Conservation (phyloP, 2,797 vertebrate genomes). For the Gephyroberyx darwinii region DNA sequence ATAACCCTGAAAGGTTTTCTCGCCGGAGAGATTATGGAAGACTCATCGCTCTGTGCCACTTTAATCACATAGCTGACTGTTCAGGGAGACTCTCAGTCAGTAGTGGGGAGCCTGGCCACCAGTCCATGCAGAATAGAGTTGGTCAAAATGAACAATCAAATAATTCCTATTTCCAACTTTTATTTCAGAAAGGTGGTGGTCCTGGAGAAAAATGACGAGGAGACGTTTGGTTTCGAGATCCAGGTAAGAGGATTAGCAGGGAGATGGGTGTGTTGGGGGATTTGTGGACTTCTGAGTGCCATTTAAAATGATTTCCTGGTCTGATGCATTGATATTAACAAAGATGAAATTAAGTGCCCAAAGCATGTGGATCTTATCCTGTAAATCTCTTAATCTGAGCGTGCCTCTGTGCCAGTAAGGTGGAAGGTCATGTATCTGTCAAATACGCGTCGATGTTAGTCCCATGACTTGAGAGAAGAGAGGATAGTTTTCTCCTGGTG, state of each 20-base stretch:
- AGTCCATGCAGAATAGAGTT: no score
- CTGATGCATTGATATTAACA: neutral
- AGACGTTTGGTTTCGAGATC: constrained; percentile 96
- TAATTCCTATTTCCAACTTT: constrained; percentile 19
- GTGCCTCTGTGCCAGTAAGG: constrained; percentile 3
- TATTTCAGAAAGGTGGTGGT: constrained; percentile 86
- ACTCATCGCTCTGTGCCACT: neutral
- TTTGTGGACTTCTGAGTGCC: neutral
- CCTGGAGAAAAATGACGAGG: constrained; percentile 89
- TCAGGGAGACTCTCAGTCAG: neutral
- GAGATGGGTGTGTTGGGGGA: neutral
- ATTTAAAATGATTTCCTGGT: constrained; percentile 49
- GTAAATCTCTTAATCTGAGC: constrained; percentile 48
- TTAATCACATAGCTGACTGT: neutral
- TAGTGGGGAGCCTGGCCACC: neutral
- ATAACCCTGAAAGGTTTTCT: constrained; percentile 14
- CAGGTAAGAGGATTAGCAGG: constrained; percentile 84
- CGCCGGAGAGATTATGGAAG: neutral
- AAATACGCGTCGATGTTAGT: constrained; percentile 26
- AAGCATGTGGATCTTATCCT: constrained; percentile 16
- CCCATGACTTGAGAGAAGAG: constrained; percentile 52
- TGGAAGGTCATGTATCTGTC: constrained; percentile 50
- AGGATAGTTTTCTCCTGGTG: constrained; percentile 10
- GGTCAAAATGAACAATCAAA: neutral
- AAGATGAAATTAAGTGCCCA: constrained; percentile 15